Base-by-base conservation (phyloP, 2,888 invertebrate species). In the Hirtodrosophila duncani region DNA sequence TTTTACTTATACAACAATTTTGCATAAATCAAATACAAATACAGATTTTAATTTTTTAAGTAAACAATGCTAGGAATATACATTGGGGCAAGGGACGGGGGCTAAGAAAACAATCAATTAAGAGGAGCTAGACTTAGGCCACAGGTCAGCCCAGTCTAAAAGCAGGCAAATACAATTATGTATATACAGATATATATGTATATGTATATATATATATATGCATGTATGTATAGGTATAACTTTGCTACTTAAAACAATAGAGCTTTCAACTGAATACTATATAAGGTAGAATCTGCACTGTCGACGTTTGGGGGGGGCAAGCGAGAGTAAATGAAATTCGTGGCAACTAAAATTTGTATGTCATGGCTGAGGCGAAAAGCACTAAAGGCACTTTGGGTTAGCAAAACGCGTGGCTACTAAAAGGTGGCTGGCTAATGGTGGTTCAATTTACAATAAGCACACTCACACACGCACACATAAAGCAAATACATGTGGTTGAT, bases 61-160 rank as follows among this genome's bases (percentile, higher is more conserved):
- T 74, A 74, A 74, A 63, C 72, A 56, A 51, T 59, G 79, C 79
- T 71, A 72, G 51, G 36, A 61, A 57, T n/a, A n/a, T n/a, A n/a
- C n/a, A n/a, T n/a, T n/a, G n/a, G n/a, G n/a, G n/a, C n/a, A n/a
- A n/a, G n/a, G n/a, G n/a, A n/a, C n/a, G n/a, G n/a, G n/a, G n/a
- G n/a, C n/a, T n/a, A n/a, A n/a, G n/a, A 72, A 43, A 58, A 70
- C 44, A 74, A 52, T 38, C 43, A 63, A 56, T 43, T 51, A 53
- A 44, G 63, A 79, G 75, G 79, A 74, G 74, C 60, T n/a, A n/a
- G n/a, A n/a, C n/a, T 49, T 56, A 42, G 71, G 60, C 66, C 49
- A 56, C 34, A n/a, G n/a, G n/a, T n/a, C n/a, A n/a, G n/a, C n/a
- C n/a, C n/a, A n/a, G n/a, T n/a, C n/a, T n/a, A n/a, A n/a, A n/a